phyloP scores from a whole-genome alignment of 2,113 vertebrate species.

The Pteronura brasiliensis region DNA sequence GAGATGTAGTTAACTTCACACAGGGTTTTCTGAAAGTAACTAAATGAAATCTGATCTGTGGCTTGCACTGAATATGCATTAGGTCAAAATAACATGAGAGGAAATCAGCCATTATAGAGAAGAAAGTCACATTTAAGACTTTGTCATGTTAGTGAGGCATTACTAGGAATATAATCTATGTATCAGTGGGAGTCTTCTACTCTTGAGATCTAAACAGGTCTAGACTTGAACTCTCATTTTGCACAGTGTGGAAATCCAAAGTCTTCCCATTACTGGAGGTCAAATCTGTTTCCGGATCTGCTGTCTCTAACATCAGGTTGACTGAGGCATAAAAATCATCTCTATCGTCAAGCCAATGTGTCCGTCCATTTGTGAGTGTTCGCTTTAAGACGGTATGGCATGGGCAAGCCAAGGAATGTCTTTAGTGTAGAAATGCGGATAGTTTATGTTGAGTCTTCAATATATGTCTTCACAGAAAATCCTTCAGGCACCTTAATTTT shows the following conservation, averaged over 20 bases:
- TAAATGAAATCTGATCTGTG: slow-evolving; percentile 33
- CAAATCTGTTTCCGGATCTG: neutral
- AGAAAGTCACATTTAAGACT: neutral
- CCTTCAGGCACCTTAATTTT: neutral
- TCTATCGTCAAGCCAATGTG: neutral
- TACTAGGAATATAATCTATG: neutral
- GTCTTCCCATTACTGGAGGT: neutral
- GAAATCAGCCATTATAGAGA: neutral
- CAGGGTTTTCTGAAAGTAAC: slow-evolving; percentile 11
- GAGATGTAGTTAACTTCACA: slow-evolving; percentile 50
- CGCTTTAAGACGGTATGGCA: neutral
- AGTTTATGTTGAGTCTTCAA: neutral
- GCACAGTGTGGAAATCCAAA: neutral
- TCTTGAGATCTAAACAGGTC: neutral
- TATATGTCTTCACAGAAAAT: neutral
- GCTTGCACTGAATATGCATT: neutral
- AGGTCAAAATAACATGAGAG: neutral
- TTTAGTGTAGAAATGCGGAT: neutral
- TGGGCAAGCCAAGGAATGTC: too few relatives aligned
- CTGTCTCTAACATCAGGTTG: neutral
- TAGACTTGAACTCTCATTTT: neutral
- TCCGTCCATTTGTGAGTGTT: neutral
- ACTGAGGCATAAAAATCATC: neutral
- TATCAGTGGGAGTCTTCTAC: neutral
- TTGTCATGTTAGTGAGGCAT: neutral